Conservation (phyloP, 2,797 vertebrate species). For the Psittacula echo region DNA sequence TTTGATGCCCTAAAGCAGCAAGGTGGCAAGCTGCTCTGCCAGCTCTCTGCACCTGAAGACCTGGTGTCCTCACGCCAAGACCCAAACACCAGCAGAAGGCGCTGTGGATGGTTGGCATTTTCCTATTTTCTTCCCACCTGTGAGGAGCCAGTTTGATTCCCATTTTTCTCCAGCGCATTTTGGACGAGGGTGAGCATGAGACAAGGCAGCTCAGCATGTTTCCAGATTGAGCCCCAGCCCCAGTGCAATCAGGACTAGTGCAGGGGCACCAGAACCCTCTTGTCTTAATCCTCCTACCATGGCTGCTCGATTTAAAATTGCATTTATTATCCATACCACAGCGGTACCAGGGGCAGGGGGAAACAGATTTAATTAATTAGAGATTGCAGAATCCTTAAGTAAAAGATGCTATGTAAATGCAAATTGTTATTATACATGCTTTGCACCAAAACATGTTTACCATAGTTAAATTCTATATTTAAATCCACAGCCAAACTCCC, state of each 20-base stretch:
- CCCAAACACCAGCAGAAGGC: accelerated
- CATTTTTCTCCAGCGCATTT: neutral
- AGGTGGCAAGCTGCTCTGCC: neutral
- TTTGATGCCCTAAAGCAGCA: neutral
- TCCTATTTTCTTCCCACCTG: neutral
- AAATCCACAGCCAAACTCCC: slow-evolving; percentile 53
- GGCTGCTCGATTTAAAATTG: neutral
- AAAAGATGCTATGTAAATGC: slow-evolving; percentile 62
- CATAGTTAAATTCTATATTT: neutral
- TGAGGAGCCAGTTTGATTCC: accelerated
- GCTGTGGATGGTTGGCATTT: neutral
- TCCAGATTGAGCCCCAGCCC: neutral
- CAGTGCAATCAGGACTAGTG: neutral
- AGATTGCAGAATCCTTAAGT: slow-evolving; percentile 46
- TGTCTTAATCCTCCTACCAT: slow-evolving; percentile 37
- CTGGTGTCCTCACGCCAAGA: accelerated
- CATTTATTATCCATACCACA: slow-evolving; percentile 37
- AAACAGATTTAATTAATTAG: slow-evolving; percentile 64
- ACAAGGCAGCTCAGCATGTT: accelerated
- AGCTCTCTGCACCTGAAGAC: accelerated
- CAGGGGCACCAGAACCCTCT: neutral
- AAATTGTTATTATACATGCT: slow-evolving; percentile 43
- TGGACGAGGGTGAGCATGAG: accelerated
- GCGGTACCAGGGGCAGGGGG: neutral
- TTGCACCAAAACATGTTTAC: slow-evolving; percentile 21